Evolutionary conservation across 2,797 vertebrate genomes (phyloP), one percentile per base, ranked within the genome.

Genomic region (Novumbra hubbsi): DNA sequence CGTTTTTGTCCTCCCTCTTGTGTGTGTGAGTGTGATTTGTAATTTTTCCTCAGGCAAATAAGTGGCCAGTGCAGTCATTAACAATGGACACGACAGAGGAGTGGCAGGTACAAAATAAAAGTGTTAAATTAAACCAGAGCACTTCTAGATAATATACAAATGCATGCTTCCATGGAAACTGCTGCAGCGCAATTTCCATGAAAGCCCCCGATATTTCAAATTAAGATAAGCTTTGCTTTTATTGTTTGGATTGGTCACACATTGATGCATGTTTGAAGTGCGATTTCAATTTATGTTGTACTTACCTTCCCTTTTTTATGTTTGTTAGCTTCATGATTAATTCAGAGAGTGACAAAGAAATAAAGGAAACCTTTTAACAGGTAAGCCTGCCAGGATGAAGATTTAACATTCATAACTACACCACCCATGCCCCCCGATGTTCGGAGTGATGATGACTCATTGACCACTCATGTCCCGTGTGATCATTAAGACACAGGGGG

Each of bases 311-410:
- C 82, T 83, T 77, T 84, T 81, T 89, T 81, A 85, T 68, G 57
- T 62, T 78, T 83, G 86, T 73, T 83, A 99, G 98, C 90, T 93
- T 99, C 83, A 98, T 98, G 88, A 91, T 82, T 98, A 88, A 95
- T 98, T 92, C 96, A 98, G 85, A 94, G 91, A 84, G 95, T 98
- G 84, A 94, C 97, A 16, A 95, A 93, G 87, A 95, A 98, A 90
- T 94, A 98, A 91, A 93, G 94, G 83, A 93, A 95, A 67, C 93
- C 94, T 73, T 98, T 97, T 92, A 95, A 95, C 90, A 96, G 97
- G 98, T 99, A 86, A 82, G 34, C 5, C 1, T 45, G 34, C 45
- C 24, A 15, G 8, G 63, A 8, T 30, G 64, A 24, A 34, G 65
- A 50, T 28, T 11, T 16, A 15, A 78, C 74, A 74, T 24, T 50